Base-by-base conservation (phyloP, 1,140 invertebrate species). In the Fopius arisanus region DNA sequence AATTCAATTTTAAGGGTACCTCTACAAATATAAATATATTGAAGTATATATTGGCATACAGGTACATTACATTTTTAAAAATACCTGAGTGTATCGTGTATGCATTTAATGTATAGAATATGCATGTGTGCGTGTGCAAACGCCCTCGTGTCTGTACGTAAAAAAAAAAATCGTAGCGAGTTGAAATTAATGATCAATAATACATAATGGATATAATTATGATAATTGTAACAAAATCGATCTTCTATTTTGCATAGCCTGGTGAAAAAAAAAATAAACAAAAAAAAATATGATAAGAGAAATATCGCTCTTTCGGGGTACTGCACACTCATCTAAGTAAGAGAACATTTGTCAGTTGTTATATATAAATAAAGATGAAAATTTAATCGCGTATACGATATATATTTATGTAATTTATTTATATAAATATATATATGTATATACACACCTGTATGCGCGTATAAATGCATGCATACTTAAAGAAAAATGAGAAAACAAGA, bases 181-280 rank as follows among this genome's bases (percentile, higher is more conserved):
- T 48, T 48, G 16, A 48, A 48, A 48, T 48, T 48, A 72, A 69
- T 37, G 67, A 71, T 19, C 69, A 43, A 73, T 37, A 72, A 70
- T 72, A 73, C 73, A 70, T 74, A n/a, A n/a, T n/a, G n/a, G n/a
- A n/a, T n/a, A n/a, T n/a, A 73, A 79, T 48, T 48, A 48, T 14
- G 14, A 78, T 79, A 79, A 79, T 79, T 81, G 78, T 78, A 78
- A 79, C 68, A 73, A 86, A 83, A 86, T 84, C 81, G 79, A 86
- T 82, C 84, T 86, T 87, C 84, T 87, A 87, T 87, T 87, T 87
- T 87, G 85, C 85, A 86, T 87, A 87, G 84, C 81, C 86, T 83
- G 80, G 81, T 86, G 19, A 26, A 14, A 23, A 59, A 59, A 59
- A 23, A 59, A 23, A 59, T 3, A 28, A 59, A 19, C 5, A 26